Evolutionary conservation across 1,140 invertebrate species (phyloP), one percentile per base, ranked within the genome.

Genomic region (Limonius californicus): DNA sequence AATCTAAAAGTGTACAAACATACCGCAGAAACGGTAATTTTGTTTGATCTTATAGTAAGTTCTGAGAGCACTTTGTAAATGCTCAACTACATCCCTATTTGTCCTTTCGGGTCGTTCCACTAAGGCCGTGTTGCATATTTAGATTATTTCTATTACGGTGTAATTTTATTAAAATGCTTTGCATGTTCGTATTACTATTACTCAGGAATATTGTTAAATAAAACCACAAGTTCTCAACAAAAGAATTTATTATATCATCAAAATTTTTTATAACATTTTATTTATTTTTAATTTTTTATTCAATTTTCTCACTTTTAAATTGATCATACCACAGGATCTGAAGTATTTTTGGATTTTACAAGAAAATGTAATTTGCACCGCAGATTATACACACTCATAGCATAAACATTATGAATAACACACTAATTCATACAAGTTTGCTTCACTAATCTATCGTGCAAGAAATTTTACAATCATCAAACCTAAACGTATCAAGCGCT

Each of bases 401-500:
- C 45, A 50, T 50, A 50, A 50, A 50, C 45, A 50, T 50, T 50
- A 50, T 50, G 45, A 50, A 50, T 50, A 50, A 50, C 45, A 50
- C 45, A 50, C 45, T 50, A 50, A 8, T 50, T 50, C 45, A 50
- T 50, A 50, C 45, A 50, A 8, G 2, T 50, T 50, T 18, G 9
- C n/a, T 19, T 21, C 20, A 12, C 45, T 50, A 50, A 12, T 18
- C 45, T 50, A 50, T 19, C 20, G 45, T 50, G 45, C 45, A 50
- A 21, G 35, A 39, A 39, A 6, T 39, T 19, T 50, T 16, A 50
- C 45, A 50, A 4, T 45, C 42, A 45, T 45, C 42, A 45, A 45
- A 45, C 42, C 42, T 45, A 45, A 19, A 50, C 4, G 19, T 50
- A 19, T 50, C 45, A 19, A 50, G 45, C 45, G 8, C 15, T 11